A percentile compares a stretch with the other conserved stretches of the same genome.
These are phyloP conservation scores for Corydoras sp. DNA, from an alignment of 2,113 vertebrate species.

Conservation along the genomic window DNA sequence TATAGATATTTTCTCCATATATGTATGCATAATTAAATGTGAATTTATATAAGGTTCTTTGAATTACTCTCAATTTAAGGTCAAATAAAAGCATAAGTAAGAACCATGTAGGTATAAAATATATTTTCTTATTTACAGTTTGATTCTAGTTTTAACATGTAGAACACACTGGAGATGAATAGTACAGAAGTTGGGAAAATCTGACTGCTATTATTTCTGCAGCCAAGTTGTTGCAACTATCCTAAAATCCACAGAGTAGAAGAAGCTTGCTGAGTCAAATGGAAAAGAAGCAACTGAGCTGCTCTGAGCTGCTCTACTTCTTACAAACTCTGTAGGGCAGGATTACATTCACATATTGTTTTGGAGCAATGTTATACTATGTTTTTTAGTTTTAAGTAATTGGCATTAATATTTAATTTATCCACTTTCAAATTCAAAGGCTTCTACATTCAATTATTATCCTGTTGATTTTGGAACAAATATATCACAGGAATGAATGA, in stretches of 20 bases:
- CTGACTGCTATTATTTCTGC: conserved; percentile 13
- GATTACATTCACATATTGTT: background rate
- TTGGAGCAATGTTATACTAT: no score
- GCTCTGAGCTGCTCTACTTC: background rate
- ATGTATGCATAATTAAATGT: no score
- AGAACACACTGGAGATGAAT: conserved; percentile 4
- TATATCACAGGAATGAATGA: conserved; percentile 33
- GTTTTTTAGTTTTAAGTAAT: no score
- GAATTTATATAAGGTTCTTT: no score
- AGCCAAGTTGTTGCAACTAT: conserved; percentile 11
- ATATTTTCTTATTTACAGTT: no score
- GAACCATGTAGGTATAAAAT: no score
- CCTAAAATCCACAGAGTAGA: conserved; percentile 5
- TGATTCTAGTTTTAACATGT: background rate
- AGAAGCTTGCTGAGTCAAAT: conserved; percentile 20
- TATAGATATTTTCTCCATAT: no score
- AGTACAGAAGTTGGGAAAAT: conserved; percentile 19
- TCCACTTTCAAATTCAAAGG: background rate
- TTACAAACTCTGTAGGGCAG: background rate
- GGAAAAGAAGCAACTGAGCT: conserved; percentile 14
- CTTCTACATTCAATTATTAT: background rate
- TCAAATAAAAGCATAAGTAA: no score
- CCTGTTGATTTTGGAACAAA: conserved; percentile 1
- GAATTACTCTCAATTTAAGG: no score
- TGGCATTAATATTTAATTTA: background rate